Evolutionary conservation across 2,113 vertebrate genomes (phyloP).

Genomic region (Spea bombifrons): DNA sequence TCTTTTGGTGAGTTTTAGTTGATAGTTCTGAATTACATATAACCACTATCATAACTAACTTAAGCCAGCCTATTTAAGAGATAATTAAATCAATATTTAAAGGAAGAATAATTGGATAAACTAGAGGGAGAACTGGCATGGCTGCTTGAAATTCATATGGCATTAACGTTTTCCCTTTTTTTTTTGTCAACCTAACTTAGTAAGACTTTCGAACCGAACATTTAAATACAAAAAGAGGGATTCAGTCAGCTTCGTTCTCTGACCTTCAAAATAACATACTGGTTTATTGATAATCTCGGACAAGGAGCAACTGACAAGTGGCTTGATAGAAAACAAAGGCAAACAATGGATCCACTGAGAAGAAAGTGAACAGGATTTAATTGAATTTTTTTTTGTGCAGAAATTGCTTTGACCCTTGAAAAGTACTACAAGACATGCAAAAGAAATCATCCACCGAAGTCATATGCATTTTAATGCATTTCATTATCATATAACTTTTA

Average conservation of each 20-base stretch:
- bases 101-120: no score
- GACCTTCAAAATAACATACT: slow-evolving; percentile 74
- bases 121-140: no score
- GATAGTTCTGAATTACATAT: no score
- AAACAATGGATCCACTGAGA: slow-evolving; percentile 69
- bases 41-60: no score
- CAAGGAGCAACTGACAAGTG: slow-evolving; percentile 68
- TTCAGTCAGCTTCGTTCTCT: slow-evolving; percentile 54
- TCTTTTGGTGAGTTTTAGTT: no score
- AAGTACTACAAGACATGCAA: slow-evolving; percentile 57
- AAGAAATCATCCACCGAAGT: slow-evolving; percentile 71
- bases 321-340: slow-evolving; percentile 80
- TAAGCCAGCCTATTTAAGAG: no score
- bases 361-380: slow-evolving; percentile 72
- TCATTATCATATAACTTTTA: slow-evolving; percentile 67
- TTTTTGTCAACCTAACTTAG: background rate
- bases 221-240: slow-evolving; percentile 13
- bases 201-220: background rate
- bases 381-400: slow-evolving; percentile 70
- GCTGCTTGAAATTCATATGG: background rate
- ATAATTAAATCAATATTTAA: no score
- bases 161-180: background rate
- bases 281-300: slow-evolving; percentile 61
- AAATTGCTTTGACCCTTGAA: slow-evolving; percentile 74
- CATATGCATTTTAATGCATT: slow-evolving; percentile 66